Percentiles rank a stretch among this genome's conserved stretches.
phyloP scores from a whole-genome alignment of 2,797 vertebrate species.

The Anguilla anguilla region DNA sequence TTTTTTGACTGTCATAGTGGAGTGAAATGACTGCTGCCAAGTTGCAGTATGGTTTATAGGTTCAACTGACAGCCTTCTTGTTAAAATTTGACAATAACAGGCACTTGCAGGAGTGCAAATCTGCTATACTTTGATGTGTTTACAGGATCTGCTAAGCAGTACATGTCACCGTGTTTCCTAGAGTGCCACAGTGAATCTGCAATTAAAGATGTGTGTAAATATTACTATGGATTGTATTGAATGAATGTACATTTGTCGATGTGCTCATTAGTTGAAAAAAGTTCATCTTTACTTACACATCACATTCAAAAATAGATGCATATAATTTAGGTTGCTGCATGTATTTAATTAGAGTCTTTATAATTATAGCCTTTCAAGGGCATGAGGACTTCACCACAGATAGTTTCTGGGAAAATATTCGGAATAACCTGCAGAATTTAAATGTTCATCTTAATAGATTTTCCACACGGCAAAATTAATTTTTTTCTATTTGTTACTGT shows the following conservation, averaged over 20 bases:
- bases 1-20: slow-evolving; percentile 10
- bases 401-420: not conserved
- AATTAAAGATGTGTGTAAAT: not conserved
- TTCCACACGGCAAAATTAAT: not conserved
- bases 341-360: not conserved
- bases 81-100: not conserved
- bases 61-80: not conserved
- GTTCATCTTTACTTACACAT: not conserved
- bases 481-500: not conserved
- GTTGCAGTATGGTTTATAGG: not conserved
- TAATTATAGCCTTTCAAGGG: not conserved
- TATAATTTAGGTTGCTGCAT: not conserved
- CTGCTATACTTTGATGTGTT: not conserved
- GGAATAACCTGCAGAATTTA: not conserved
- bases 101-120: not conserved
- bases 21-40: slow-evolving; percentile 2
- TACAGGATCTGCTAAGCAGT: not conserved
- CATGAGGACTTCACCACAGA: not conserved
- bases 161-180: not conserved
- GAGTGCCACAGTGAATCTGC: not conserved
- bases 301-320: not conserved
- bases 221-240: not conserved
- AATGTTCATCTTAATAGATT: not conserved
- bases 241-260: not conserved
- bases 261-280: not conserved